Evolutionary conservation across 2,888 invertebrate genomes (phyloP), one percentile per base, ranked within the genome.

Genomic region (Microctonus brassicae): DNA sequence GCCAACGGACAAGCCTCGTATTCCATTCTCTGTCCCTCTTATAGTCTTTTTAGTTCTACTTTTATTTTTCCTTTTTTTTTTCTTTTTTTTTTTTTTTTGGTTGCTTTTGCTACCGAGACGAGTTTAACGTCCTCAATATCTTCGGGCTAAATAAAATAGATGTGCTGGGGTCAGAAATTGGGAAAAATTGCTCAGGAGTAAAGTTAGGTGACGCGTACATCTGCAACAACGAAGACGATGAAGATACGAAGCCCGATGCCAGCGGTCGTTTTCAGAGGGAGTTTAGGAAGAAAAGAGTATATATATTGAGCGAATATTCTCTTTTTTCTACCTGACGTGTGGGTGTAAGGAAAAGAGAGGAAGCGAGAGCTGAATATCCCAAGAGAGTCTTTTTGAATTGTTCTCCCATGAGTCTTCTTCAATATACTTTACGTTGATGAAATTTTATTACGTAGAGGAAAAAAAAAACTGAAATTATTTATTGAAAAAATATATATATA

Each of bases 111-210:
- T 62, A 62, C 62, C 55, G 69, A 47, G 58, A 63, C 76, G 74
- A 81, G 77, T 82, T 79, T 81, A 81, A 81, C 79, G 80, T 81
- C 77, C 76, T 75, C 78, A 77, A 74, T 79, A 80, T 80, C 79
- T 80, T 77, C 74, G 78, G 74, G 83, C 83, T 86, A 87, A 87
- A 86, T 87, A 86, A 87, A 87, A 87, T 87, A 83, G 83, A 87
- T 87, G 85, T 83, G 81, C 79, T 80, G 77, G 82, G 83, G 80
- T 80, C 80, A 82, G 78, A 84, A 84, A 86, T 86, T 85, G 83
- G 83, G 79, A 85, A 83, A 84, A 85, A 86, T 85, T 84, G 84
- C 83, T 76, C 77, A 72, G 75, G 81, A 77, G 80, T 72, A 69
- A 6, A 39, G n/a, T 39, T 67, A 63, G 26, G 11, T n/a, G 53